These are phyloP conservation scores for Heteronetta atricapilla DNA, from an alignment of 2,113 vertebrate genomes.

Conservation along the genomic window DNA sequence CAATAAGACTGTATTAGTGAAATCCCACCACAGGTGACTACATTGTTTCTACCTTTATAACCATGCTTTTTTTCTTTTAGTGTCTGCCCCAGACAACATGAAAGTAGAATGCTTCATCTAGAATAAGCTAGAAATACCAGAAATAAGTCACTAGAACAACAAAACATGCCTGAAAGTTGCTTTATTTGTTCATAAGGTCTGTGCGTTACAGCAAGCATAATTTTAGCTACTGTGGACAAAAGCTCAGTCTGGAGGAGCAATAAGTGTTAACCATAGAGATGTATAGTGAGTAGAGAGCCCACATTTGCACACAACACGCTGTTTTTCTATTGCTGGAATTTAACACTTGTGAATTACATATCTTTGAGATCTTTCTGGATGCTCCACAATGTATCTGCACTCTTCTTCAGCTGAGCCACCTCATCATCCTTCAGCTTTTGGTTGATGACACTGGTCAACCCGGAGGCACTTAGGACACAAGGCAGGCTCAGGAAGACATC, in stretches of 20 bases:
- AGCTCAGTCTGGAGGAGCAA: constrained; percentile 37
- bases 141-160: not conserved
- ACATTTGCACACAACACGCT: not conserved
- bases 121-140: not conserved
- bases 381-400: constrained; percentile 89
- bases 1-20: not conserved
- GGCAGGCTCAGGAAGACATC: constrained; percentile 97
- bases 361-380: constrained; percentile 97
- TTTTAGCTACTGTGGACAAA: constrained; percentile 53
- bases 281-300: not conserved
- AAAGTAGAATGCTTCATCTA: not conserved
- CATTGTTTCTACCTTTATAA: not conserved
- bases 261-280: not conserved
- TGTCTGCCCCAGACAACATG: not conserved
- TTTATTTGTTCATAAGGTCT: constrained; percentile 75
- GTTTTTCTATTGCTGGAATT: constrained; percentile 8
- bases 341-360: constrained; percentile 67
- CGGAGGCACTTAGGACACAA: constrained; percentile 84
- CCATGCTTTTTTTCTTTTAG: not conserved
- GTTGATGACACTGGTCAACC: constrained; percentile 89
- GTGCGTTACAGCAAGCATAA: constrained; percentile 40
- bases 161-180: constrained; percentile 31
- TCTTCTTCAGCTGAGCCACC: constrained; percentile 88
- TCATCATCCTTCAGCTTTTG: constrained; percentile 91
- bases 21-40: not conserved